These are phyloP conservation scores for Hermodice carunculata DNA, from an alignment of 2,888 invertebrate species.

Conservation along the genomic window DNA sequence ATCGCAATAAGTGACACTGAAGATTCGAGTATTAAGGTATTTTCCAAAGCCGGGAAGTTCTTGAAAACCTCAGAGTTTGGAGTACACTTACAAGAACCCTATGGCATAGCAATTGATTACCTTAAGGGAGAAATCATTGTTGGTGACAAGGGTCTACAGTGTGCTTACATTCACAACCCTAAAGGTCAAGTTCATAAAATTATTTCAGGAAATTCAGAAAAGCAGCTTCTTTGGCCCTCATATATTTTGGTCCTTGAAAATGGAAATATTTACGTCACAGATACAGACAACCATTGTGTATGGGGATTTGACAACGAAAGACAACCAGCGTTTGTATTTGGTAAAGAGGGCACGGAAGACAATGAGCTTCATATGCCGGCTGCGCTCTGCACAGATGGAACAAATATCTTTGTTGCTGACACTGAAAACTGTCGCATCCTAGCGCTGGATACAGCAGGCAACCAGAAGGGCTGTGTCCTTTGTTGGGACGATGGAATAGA, in stretches of 20 bases:
- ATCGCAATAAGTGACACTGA: conserved; percentile 26
- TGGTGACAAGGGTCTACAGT: conserved; percentile 7
- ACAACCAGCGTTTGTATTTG: background rate
- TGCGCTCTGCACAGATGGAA: background rate
- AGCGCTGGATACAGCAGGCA: conserved; percentile 7
- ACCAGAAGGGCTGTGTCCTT: background rate
- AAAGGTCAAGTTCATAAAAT: conserved; percentile 15
- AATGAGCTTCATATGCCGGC: conserved; percentile 7
- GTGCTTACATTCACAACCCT: conserved; percentile 24
- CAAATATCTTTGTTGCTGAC: conserved; percentile 21
- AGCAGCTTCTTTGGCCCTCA: too few relatives aligned
- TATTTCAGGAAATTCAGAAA: too few relatives aligned
- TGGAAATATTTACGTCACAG: conserved; percentile 5
- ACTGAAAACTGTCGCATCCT: conserved; percentile 16
- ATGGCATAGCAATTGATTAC: conserved; percentile 21
- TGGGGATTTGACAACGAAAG: conserved; percentile 4
- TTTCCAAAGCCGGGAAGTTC: conserved; percentile 16
- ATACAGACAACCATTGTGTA: conserved; percentile 9
- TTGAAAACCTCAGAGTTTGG: conserved; percentile 8
- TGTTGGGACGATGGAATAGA: conserved; percentile 25
- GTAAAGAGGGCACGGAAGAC: background rate
- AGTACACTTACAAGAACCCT: conserved; percentile 17
- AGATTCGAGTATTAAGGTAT: conserved; percentile 18
- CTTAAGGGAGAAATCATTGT: conserved; percentile 8
- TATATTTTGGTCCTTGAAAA: too few relatives aligned